Conservation (phyloP, 2,797 vertebrate species). For the Acrocephalus scirpaceus region DNA sequence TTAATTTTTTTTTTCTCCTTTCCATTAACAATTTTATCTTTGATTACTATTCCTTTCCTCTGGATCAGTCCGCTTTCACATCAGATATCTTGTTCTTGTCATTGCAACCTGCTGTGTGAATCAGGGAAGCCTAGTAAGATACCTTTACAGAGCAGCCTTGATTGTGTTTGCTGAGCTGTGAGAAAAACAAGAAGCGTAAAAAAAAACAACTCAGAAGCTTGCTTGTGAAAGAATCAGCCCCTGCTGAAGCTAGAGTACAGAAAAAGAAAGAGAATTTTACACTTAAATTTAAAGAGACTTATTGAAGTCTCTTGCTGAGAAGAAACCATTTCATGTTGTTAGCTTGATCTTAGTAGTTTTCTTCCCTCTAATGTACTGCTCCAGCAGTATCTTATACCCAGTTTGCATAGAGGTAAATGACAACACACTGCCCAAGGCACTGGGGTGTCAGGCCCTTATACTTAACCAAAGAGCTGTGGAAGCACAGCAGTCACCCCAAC, state of each 20-base stretch:
- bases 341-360: slow-evolving; percentile 17
- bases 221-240: not conserved
- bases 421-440: not conserved
- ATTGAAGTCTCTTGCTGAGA: not conserved
- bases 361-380: not conserved
- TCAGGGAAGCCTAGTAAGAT: not conserved
- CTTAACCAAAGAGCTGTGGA: not conserved
- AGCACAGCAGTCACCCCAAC: not conserved
- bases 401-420: slow-evolving; percentile 3
- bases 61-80: not conserved
- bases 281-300: slow-evolving; percentile 15
- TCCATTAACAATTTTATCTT: not conserved
- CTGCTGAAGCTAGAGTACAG: not conserved
- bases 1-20: not conserved
- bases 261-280: slow-evolving; percentile 23
- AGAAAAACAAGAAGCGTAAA: not conserved
- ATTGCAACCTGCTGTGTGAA: not conserved
- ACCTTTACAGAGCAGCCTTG: not conserved
- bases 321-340: not conserved
- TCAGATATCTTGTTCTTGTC: not conserved
- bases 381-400: not conserved
- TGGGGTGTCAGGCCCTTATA: not conserved
- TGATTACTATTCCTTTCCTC: not conserved
- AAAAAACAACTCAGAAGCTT: not conserved
- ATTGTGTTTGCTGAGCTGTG: not conserved